phyloP scores from a whole-genome alignment of 64 coral and sea anemone species.

The Actinia equina region DNA sequence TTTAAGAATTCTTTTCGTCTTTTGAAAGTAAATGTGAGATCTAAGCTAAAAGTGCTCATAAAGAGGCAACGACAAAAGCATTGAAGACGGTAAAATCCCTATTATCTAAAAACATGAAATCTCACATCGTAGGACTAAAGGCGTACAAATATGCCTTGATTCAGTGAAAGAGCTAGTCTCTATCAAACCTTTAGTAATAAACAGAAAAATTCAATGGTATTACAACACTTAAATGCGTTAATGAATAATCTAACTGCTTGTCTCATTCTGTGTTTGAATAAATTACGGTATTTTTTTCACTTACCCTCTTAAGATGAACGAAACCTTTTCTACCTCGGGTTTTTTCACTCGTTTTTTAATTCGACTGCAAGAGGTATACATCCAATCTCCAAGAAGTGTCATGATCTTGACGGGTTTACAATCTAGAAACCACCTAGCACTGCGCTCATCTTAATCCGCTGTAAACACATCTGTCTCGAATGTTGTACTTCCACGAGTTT shows the following conservation, averaged over 20 bases:
- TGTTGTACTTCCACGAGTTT: not conserved
- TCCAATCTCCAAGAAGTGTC: conserved; percentile 13
- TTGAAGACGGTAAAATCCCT: not conserved
- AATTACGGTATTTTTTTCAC: not conserved
- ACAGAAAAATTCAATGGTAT: not conserved
- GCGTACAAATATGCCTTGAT: not conserved
- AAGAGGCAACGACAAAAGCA: not conserved
- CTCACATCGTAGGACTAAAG: not conserved
- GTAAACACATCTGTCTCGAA: not conserved
- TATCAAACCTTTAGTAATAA: not conserved
- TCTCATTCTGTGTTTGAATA: not conserved
- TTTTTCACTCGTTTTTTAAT: conserved; percentile 1
- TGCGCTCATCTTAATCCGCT: not conserved
- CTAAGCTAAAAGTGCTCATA: not conserved
- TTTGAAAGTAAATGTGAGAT: not conserved
- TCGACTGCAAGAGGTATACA: not conserved
- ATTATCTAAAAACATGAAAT: not conserved
- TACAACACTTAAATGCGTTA: not conserved
- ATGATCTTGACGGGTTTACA: not conserved
- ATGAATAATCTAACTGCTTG: conserved; percentile 3
- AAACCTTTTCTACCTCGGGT: not conserved
- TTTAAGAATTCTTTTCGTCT: not conserved
- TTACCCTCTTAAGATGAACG: conserved; percentile 5
- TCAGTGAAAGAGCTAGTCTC: not conserved
- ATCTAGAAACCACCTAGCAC: not conserved